Evolutionary conservation across 2,888 invertebrate genomes (phyloP).

Genomic region (Stramonita haemastoma): DNA sequence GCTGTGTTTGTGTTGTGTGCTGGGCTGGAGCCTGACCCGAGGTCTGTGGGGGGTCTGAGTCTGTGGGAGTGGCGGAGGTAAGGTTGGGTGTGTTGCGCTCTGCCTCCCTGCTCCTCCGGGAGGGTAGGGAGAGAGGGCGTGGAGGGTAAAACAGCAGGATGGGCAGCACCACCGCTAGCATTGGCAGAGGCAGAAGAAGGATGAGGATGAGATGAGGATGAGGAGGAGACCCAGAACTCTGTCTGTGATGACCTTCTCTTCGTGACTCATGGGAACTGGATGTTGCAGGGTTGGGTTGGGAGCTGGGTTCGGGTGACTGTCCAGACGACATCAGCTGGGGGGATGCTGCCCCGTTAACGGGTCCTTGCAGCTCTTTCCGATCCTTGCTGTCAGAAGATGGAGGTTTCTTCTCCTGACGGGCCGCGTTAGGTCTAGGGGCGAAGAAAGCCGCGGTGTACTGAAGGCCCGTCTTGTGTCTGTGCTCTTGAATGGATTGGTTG

Average conservation of each 20-base stretch:
- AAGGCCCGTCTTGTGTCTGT: neutral
- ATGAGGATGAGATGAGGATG: neutral
- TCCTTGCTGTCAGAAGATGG: no score
- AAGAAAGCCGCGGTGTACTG: neutral
- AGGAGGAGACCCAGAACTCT: no score
- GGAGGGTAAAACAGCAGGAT: neutral
- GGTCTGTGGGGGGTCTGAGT: no score
- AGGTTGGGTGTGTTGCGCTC: neutral
- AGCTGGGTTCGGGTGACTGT: neutral
- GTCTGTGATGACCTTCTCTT: neutral
- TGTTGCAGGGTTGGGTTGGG: neutral
- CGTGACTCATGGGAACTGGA: neutral
- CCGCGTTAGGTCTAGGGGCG: no score
- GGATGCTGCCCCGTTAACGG: neutral
- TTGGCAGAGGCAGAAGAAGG: neutral
- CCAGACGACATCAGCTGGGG: neutral
- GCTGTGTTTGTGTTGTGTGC: no score
- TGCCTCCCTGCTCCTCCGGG: neutral
- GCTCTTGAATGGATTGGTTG: neutral
- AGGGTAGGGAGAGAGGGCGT: neutral
- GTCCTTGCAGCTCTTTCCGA: neutral
- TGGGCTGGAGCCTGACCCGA: neutral
- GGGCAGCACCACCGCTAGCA: neutral
- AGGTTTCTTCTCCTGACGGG: neutral
- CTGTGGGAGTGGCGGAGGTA: neutral